These are phyloP conservation scores for Anarrhichthys ocellatus DNA, from an alignment of 2,113 vertebrate genomes.

Conservation along the genomic window DNA sequence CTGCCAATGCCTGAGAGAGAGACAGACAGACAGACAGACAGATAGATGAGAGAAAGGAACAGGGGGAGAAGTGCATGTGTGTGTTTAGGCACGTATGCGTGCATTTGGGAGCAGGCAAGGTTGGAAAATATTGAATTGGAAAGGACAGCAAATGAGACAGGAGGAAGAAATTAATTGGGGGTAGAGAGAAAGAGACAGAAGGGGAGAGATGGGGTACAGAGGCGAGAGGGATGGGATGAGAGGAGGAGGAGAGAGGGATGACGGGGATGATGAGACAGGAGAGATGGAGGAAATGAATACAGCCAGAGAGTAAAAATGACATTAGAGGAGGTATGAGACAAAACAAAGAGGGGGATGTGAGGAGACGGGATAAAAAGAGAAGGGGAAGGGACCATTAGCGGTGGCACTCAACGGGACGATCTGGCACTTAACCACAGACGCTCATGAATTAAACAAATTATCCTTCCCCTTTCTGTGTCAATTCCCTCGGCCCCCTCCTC, in stretches of 20 bases:
- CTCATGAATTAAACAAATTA: constrained; percentile 85
- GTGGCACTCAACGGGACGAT: constrained; percentile 71
- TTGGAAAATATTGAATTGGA: constrained; percentile 73
- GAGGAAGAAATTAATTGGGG: constrained; percentile 79
- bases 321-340: constrained; percentile 56
- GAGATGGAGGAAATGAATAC: constrained; percentile 62
- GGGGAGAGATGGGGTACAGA: constrained; percentile 61
- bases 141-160: constrained; percentile 77
- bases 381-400: constrained; percentile 69
- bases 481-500: constrained; percentile 61
- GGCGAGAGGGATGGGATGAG: constrained; percentile 57
- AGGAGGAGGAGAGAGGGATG: constrained; percentile 17
- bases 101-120: constrained; percentile 63
- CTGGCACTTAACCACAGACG: constrained; percentile 78
- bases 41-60: not conserved
- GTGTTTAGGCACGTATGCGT: not conserved
- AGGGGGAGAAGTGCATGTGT: constrained; percentile 2
- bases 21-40: constrained; percentile 27
- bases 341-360: constrained; percentile 59
- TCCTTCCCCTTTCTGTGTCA: constrained; percentile 79
- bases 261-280: constrained; percentile 53
- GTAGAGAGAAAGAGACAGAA: constrained; percentile 66
- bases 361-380: constrained; percentile 27
- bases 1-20: constrained; percentile 70
- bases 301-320: constrained; percentile 60